Base-by-base conservation (phyloP, 2,113 vertebrate genomes). In the Atherinomorus stipes region DNA sequence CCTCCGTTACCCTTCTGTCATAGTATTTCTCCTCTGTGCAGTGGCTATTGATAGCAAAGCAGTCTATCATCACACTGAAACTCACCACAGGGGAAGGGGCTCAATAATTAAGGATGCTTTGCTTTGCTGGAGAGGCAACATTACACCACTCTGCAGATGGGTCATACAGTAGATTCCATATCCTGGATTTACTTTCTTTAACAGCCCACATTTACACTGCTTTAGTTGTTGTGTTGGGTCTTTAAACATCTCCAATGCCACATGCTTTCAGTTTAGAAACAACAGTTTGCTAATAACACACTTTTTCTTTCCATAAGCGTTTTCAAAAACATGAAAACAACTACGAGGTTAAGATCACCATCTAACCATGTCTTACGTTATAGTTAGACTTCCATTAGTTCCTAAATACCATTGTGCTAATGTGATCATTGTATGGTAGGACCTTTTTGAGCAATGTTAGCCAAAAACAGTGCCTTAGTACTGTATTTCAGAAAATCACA, bases 51-150 rank as follows among this genome's bases (percentile, higher is more conserved):
- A 28, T 28, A 28, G 50, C 58, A n/a, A 2, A 28, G 23, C 28
- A 10, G 56, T 81, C 49, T 62, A 74, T 78, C 64, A 57, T 67
- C 42, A 19, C 58, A 63, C 64, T 50, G 50, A 69, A 54, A 75
- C 75, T 74, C 53, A 15, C 77, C 53, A 58, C 44, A 79, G 70
- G 28, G 28, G 28, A 28, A 28, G 28, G 28, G 28, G 50, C 70
- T 85, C 71, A 78, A 80, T 83, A 78, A 84, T 80, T 75, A 80
- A 78, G 56, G 15, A 12, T 1, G 4, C n/a, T n/a, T 59, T 22
- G 40, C 57, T 64, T 72, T 37, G n/a, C 69, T 53, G 64, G 51
- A 65, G 37, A 50, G n/a, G 59, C 49, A 62, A 28, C 60, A 64
- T 58, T 25, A 19, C n/a, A 28, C 51, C 25, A n/a, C 12, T n/a